Conservation (phyloP, 2,888 invertebrate genomes). For the Corbicula japonica region DNA sequence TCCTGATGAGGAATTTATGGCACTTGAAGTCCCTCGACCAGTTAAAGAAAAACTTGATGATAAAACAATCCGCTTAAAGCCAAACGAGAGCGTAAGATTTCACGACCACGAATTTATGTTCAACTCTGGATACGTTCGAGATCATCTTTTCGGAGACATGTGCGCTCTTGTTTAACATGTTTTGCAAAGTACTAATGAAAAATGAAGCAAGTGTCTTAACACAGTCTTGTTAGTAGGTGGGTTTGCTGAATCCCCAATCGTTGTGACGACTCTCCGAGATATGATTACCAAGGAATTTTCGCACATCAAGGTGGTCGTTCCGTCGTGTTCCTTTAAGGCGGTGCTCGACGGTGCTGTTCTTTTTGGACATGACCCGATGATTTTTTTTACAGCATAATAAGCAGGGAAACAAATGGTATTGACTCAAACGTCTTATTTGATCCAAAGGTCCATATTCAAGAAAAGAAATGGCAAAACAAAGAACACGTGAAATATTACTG, state of each 20-base stretch:
- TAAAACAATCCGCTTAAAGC: no score
- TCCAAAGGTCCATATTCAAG: neutral
- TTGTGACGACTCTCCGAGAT: slow-evolving; percentile 3
- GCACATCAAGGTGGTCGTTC: slow-evolving; percentile 7
- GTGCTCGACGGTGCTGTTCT: slow-evolving; percentile 32
- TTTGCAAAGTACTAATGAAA: neutral
- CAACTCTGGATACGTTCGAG: no score
- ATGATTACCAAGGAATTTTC: slow-evolving; percentile 15
- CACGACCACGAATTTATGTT: no score
- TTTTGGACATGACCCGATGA: slow-evolving; percentile 24
- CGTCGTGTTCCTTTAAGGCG: slow-evolving; percentile 28
- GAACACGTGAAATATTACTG: slow-evolving; percentile 11
- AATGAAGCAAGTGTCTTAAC: neutral
- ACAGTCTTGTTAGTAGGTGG: slow-evolving; percentile 29
- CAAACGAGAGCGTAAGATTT: no score
- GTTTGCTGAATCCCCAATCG: slow-evolving; percentile 26
- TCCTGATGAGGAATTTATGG: no score
- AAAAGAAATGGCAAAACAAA: slow-evolving; percentile 4
- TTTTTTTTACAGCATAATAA: slow-evolving; percentile 26
- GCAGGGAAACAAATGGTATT: slow-evolving; percentile 37
- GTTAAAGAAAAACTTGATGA: no score
- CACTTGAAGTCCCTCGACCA: no score
- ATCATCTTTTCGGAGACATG: no score
- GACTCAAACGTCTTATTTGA: slow-evolving; percentile 3
- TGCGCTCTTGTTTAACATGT: no score